phyloP scores from a whole-genome alignment of 2,113 vertebrate genomes.

The Callipepla squamata region DNA sequence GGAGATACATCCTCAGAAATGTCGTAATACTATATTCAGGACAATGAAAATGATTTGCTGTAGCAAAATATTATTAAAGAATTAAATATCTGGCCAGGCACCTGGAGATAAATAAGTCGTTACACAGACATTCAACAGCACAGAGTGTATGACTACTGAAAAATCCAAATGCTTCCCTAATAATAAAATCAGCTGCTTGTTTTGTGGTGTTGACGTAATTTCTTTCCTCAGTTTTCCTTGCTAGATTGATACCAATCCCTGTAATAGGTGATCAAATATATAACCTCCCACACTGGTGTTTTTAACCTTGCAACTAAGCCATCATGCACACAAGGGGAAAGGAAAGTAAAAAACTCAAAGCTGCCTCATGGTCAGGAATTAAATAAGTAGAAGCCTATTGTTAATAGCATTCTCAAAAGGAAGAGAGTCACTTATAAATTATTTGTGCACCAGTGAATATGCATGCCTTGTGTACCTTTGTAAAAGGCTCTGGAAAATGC shows the following conservation, averaged over 20 bases:
- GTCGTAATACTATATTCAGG: neutral
- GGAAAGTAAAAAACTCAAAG: neutral
- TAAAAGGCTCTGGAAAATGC: neutral
- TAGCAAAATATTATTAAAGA: neutral
- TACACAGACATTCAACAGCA: neutral
- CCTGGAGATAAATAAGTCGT: neutral
- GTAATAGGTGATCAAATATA: neutral
- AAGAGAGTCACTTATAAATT: neutral
- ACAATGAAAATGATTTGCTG: neutral
- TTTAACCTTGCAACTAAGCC: conserved; percentile 2
- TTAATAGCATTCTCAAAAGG: conserved; percentile 26
- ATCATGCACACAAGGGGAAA: neutral
- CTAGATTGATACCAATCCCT: neutral
- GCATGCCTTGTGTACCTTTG: neutral
- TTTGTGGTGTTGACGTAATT: neutral
- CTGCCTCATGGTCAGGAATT: conserved; percentile 8
- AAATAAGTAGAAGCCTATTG: conserved; percentile 16
- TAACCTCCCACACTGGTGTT: neutral
- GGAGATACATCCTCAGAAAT: neutral
- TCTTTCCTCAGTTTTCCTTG: neutral
- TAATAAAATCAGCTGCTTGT: neutral
- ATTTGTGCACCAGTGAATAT: neutral
- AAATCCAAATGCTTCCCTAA: neutral
- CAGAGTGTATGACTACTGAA: neutral
- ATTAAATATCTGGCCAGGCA: neutral